These are phyloP conservation scores for Pteropus alecto DNA, from an alignment of 2,113 vertebrate species.

Conservation along the genomic window DNA sequence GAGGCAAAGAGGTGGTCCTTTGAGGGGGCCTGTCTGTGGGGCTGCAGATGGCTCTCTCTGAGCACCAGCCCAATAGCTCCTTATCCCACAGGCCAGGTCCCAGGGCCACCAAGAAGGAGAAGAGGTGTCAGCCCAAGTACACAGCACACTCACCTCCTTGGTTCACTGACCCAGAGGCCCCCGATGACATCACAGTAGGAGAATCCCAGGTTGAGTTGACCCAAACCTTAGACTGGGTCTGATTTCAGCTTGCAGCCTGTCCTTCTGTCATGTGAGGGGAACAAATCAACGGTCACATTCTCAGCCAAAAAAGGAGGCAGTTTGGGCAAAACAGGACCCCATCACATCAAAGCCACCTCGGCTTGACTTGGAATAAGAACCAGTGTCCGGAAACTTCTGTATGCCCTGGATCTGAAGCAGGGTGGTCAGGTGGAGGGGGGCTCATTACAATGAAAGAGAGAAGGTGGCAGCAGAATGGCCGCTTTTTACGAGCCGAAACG, in stretches of 20 bases:
- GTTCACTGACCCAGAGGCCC: neutral
- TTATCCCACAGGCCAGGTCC: accelerated
- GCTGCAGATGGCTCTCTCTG: neutral
- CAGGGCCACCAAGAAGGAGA: neutral
- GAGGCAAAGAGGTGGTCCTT: neutral
- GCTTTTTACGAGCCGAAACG: neutral
- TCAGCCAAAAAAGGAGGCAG: neutral
- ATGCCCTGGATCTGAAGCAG: neutral
- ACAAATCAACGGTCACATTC: neutral
- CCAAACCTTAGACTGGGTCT: neutral
- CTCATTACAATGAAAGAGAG: neutral
- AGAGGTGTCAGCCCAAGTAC: neutral
- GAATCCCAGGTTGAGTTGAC: neutral
- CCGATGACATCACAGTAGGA: neutral
- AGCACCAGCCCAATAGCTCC: neutral
- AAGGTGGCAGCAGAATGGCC: neutral
- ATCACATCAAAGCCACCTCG: neutral
- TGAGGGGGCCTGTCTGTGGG: too few relatives aligned
- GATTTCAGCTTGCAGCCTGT: neutral
- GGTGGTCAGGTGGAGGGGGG: too few relatives aligned
- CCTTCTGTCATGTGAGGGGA: too few relatives aligned
- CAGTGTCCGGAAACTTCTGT: neutral
- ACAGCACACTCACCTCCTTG: accelerated
- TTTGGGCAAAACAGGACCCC: neutral
- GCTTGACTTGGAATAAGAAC: neutral